Evolutionary conservation across 2,797 vertebrate species (phyloP), one percentile per base, ranked within the genome.

Genomic region (Lagorchestes hirsutus): DNA sequence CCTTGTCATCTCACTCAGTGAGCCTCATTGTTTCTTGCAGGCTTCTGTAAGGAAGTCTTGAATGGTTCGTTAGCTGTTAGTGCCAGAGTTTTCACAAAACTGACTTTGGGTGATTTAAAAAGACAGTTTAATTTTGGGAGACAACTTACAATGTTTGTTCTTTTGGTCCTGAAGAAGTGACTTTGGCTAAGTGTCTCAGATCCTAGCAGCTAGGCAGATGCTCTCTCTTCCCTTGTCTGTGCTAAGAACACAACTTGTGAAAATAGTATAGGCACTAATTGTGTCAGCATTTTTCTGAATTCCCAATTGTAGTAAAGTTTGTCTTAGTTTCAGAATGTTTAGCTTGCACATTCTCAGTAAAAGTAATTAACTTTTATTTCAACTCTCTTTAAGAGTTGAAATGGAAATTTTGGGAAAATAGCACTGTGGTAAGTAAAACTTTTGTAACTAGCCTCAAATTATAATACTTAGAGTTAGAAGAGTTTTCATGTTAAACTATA

Each of bases 141-240:
- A 74, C 90, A 0, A 54, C 29, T 82, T 96, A 18, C 54, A 0
- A 29, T 94, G 2, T 91, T 96, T 90, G 31, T 54, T 97, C 97
- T 96, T 11, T 0, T 62, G 14, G 82, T 96, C 0, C 29, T 91
- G 0, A 0, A 82, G 31, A 54, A 55, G 90, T 55, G 0, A 24
- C 31, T 93, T 96, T 52, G 12, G 1, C 67, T 90, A 4, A 92
- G 82, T 50, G 8, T 82, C 92, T 34, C 16, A 46, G 59, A 18
- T 52, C 90, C 92, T 3, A 91, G 54, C 96, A n/a, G 9, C 58
- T 4, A 34, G 94, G 74, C 67, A 91, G 6, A 0, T 46, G 16
- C 67, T 92, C 67, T 52, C 87, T 95, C 1, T 16, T 16, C 93
- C 34, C 67, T 34, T 0, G 13, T 96, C 54, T 54, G 29, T 4